Evolutionary conservation across 1,140 invertebrate genomes (phyloP), one percentile per base, ranked within the genome.

Genomic region (Tyrophagus putrescentiae): DNA sequence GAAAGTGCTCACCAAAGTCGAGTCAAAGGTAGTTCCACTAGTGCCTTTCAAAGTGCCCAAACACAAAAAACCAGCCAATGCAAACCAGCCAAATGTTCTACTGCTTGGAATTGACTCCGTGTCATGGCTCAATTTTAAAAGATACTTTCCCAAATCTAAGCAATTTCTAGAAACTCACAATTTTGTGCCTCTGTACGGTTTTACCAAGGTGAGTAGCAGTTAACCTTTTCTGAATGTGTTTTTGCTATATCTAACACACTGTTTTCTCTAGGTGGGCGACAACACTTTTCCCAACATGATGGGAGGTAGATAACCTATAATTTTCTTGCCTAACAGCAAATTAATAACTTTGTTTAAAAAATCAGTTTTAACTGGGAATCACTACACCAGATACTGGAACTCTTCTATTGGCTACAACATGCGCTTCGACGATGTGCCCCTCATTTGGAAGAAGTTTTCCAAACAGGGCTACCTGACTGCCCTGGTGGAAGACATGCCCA

Each of bases 391-490:
- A 13, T 54, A 58, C 5, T 67, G 45, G 58, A 60, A 62, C 21
- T 50, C 60, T 48, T 39, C 34, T 34, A 42, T 56, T 4, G 29
- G 53, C 34, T 66, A 50, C 21, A 66, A 45, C 16, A 36, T 66
- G 69, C 16, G 54, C 57, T 73, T 73, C 62, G 73, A 75, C 60
- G 50, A 69, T 48, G 69, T 69, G 34, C 59, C 70, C 21, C 74
- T 77, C 45, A 70, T 77, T 13, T 78, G 76, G 76, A 76, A 77
- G 50, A 68, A 74, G 45, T 78, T 71, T 64, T 68, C 70, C 0
- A 29, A 65, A 0, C 48, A 65, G 27, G 75, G 75, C 1, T 78
- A 76, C 59, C 42, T 68, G 21, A 78, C 77, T 11, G 65, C 75
- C 25, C 76, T 71, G 57, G 71, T 68, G 2, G 77, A 78, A 66